Base-by-base conservation (phyloP, 1,140 invertebrate genomes). In the Frieseomelitta varia region DNA sequence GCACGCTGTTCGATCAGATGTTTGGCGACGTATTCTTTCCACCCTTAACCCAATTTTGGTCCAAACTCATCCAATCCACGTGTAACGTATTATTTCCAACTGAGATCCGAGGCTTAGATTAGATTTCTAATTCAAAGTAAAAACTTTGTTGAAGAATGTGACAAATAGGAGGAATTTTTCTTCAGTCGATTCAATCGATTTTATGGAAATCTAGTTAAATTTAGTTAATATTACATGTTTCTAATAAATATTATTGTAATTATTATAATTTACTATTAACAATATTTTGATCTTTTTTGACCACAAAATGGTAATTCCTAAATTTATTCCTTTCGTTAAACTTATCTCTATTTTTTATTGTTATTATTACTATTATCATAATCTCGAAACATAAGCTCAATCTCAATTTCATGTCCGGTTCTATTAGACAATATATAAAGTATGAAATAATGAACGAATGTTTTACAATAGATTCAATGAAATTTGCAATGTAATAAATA, bases 1-100 rank as follows among this genome's bases (percentile, higher is more conserved):
- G 79, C 79, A 77, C 74, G 34, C 6, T 69, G 17, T 69, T 34
- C 71, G 71, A 67, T 71, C 75, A 76, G 53, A 83, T 83, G 74
- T 69, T 53, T 69, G 53, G 74, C 81, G 8, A 58, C 55, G 74
- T 56, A 61, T 67, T 78, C 74, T 76, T 30, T 68, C 34, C 17
- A 78, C 34, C 81, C 61, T 69, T 71, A 78, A 83, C 79, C 71
- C 71, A 81, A 75, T 81, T 71, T 15, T 24, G 58, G 24, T 39
- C 47, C 15, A 55, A 65, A 74, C 47, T 10, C 47, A 4, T n/a
- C 47, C 27, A 55, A 53, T 19, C 71, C 47, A 53, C 24, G 27
- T 55, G 55, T 51, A 11, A 65, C 17, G 58, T 39, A 53, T 11
- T 65, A 39, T 58, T 30, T 72, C 27, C 53, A 51, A 61, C 4